Conservation (phyloP, 2,797 vertebrate species). For the Mormyrus proboscirostris region DNA sequence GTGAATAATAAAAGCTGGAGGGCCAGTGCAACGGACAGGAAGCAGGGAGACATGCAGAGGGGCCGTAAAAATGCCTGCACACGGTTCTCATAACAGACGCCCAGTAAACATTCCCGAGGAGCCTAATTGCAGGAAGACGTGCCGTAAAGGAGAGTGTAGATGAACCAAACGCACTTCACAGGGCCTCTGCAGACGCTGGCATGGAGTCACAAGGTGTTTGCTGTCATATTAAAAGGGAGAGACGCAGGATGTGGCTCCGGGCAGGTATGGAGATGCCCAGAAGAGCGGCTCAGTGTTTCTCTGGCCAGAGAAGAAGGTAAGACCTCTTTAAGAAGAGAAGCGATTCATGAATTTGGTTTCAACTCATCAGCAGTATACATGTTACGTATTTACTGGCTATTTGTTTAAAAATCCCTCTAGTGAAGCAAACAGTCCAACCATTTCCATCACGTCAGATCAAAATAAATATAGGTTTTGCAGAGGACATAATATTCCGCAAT, state of each 20-base stretch:
- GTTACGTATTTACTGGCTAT: neutral
- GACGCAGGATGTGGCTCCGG: neutral
- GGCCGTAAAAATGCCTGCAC: slow-evolving; percentile 29
- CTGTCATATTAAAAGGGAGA: neutral
- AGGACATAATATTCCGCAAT: neutral
- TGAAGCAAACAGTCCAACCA: slow-evolving; percentile 9
- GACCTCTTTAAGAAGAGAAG: neutral
- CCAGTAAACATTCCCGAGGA: neutral
- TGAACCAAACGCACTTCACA: neutral
- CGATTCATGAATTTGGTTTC: neutral
- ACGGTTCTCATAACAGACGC: neutral
- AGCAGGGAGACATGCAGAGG: neutral
- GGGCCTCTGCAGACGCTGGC: neutral
- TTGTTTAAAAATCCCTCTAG: slow-evolving; percentile 6
- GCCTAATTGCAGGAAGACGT: neutral
- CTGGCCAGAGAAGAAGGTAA: neutral
- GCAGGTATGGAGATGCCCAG: neutral
- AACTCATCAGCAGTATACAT: neutral
- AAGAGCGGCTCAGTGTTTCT: neutral
- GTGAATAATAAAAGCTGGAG: neutral
- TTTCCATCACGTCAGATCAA: slow-evolving; percentile 6
- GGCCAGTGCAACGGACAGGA: neutral
- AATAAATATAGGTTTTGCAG: slow-evolving; percentile 8
- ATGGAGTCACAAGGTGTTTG: neutral
- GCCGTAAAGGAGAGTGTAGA: neutral